Evolutionary conservation across 2,113 vertebrate species (phyloP).

Genomic region (Saguinus midas): DNA sequence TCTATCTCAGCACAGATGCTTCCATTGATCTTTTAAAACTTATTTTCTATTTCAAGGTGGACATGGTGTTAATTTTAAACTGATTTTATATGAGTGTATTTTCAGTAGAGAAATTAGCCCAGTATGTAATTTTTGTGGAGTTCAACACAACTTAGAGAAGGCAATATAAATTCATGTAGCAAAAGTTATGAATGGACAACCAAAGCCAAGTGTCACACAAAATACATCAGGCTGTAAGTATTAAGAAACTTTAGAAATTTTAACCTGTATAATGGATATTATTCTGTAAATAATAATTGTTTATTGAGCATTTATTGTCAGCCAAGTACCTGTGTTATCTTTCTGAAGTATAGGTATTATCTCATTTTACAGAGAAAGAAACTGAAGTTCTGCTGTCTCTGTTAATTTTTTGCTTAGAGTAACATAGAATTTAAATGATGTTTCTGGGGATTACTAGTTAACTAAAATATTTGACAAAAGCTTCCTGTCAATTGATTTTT

Average conservation of each 20-base stretch:
- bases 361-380: constrained; percentile 24
- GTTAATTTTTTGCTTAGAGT: constrained; percentile 23
- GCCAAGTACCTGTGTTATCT: neutral
- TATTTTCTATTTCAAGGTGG: neutral
- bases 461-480: neutral
- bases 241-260: neutral
- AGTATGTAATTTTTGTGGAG: neutral
- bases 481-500: constrained; percentile 39
- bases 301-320: neutral
- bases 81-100: neutral
- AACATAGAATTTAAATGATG: neutral
- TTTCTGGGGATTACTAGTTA: neutral
- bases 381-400: neutral
- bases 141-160: neutral
- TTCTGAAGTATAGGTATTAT: neutral
- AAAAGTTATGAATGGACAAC: neutral
- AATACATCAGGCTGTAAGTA: neutral
- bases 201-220: neutral
- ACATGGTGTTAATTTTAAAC: neutral
- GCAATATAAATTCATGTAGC: neutral
- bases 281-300: neutral
- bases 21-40: neutral
- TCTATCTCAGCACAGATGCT: fast-evolving
- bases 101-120: neutral
- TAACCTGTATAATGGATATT: neutral